These are phyloP conservation scores for Peucedramus taeniatus DNA, from an alignment of 2,113 vertebrate genomes.

Conservation along the genomic window DNA sequence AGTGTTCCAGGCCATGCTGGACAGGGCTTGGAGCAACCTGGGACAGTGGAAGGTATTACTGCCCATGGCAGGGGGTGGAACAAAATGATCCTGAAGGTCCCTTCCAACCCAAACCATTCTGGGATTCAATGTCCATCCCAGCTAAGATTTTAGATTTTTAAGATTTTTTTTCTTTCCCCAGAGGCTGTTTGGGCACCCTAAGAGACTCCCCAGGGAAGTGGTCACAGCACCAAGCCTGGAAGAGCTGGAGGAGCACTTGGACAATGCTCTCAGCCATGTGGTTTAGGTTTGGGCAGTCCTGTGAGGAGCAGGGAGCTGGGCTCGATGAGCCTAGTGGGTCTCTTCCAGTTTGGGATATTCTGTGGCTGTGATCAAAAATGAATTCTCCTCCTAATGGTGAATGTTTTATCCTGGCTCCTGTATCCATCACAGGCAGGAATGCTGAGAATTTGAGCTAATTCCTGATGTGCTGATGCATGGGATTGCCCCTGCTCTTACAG, in stretches of 20 bases:
- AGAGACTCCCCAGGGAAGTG: background rate
- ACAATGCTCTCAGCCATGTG: background rate
- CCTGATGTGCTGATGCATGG: background rate
- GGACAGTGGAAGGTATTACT: background rate
- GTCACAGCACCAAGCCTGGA: background rate
- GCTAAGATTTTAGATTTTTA: background rate
- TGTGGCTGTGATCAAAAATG: background rate
- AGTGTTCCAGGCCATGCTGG: background rate
- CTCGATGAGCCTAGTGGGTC: rapidly evolving
- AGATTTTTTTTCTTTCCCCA: background rate
- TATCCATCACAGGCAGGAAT: background rate
- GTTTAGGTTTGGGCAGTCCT: background rate
- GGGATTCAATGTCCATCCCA: background rate
- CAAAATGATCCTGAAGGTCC: background rate
- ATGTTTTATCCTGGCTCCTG: background rate
- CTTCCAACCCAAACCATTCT: background rate
- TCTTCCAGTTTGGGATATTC: background rate
- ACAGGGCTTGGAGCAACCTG: background rate
- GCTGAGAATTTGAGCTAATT: background rate
- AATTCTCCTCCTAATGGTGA: background rate
- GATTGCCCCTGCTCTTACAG: background rate
- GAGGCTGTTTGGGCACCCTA: background rate
- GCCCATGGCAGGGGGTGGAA: background rate
- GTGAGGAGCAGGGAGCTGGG: background rate
- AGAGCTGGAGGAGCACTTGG: background rate